These are phyloP conservation scores for Paracyprichromis sp. DNA, from an alignment of 2,113 vertebrate species.

Conservation along the genomic window DNA sequence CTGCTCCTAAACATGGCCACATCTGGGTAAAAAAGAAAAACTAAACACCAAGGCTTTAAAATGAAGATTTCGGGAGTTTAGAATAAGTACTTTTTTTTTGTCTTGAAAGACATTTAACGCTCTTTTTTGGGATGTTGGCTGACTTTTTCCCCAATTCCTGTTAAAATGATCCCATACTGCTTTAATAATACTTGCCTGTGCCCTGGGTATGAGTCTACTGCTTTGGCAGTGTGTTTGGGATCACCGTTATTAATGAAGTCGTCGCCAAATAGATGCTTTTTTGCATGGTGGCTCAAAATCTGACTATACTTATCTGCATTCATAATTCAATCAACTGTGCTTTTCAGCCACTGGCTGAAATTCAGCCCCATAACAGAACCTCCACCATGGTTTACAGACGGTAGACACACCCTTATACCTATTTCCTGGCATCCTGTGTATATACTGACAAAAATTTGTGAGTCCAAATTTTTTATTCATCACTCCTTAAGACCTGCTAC, in stretches of 20 bases:
- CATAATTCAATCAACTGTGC: not conserved
- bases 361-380: not conserved
- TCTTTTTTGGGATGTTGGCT: not conserved
- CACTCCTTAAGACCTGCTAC: not conserved
- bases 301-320: not conserved
- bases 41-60: not conserved
- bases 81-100: not conserved
- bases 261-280: not conserved
- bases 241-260: not conserved
- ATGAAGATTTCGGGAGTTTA: not conserved
- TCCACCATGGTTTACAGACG: not conserved
- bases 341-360: not conserved
- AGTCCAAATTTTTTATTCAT: not conserved
- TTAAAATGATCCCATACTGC: not conserved
- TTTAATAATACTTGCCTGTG: not conserved
- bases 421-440: fast-evolving
- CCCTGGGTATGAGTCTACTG: not conserved
- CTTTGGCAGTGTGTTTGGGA: not conserved
- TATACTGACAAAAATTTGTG: not conserved
- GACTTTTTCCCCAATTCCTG: not conserved
- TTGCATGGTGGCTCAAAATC: not conserved
- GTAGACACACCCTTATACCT: not conserved
- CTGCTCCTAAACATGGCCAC: not conserved
- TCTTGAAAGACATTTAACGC: not conserved
- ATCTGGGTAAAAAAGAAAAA: not conserved